phyloP scores from a whole-genome alignment of 2,888 invertebrate species.

The Cantharis nigra region DNA sequence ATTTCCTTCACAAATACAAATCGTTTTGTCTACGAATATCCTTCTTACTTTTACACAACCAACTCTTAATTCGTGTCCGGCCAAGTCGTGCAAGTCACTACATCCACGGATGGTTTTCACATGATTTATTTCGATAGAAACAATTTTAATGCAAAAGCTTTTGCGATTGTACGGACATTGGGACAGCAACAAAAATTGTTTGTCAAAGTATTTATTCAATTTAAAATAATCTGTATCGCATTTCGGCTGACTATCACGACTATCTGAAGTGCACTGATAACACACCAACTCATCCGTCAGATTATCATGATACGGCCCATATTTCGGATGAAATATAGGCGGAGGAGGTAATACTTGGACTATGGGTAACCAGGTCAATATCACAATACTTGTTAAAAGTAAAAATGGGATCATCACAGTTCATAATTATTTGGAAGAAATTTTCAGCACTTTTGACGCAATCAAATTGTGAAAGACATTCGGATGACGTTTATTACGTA shows the following conservation, averaged over 20 bases:
- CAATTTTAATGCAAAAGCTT: conserved; percentile 35
- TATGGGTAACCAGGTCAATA: background rate
- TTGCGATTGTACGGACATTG: conserved; percentile 34
- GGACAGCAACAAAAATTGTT: conserved; percentile 29
- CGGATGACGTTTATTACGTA: background rate
- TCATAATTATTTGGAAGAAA: background rate
- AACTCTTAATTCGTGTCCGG: conserved; percentile 23
- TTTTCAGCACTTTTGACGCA: background rate
- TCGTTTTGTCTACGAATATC: conserved; percentile 8
- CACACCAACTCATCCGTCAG: conserved; percentile 18
- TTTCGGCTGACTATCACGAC: conserved; percentile 21
- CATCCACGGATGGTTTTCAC: conserved; percentile 35
- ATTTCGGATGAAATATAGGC: background rate
- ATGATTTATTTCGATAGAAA: conserved; percentile 4
- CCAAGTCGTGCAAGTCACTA: conserved; percentile 27
- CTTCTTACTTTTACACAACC: conserved; percentile 32
- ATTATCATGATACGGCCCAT: background rate
- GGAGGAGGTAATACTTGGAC: background rate
- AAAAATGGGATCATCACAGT: background rate
- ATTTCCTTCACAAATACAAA: conserved; percentile 32
- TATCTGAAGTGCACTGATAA: conserved; percentile 36
- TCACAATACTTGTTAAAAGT: background rate
- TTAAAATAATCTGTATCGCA: conserved; percentile 35
- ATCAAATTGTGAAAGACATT: background rate
- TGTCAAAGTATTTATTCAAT: conserved; percentile 19